A percentile compares a stretch with the other conserved stretches of the same genome.
These are phyloP conservation scores for Anoplius nigerrimus DNA, from an alignment of 2,888 invertebrate genomes.

Conservation along the genomic window DNA sequence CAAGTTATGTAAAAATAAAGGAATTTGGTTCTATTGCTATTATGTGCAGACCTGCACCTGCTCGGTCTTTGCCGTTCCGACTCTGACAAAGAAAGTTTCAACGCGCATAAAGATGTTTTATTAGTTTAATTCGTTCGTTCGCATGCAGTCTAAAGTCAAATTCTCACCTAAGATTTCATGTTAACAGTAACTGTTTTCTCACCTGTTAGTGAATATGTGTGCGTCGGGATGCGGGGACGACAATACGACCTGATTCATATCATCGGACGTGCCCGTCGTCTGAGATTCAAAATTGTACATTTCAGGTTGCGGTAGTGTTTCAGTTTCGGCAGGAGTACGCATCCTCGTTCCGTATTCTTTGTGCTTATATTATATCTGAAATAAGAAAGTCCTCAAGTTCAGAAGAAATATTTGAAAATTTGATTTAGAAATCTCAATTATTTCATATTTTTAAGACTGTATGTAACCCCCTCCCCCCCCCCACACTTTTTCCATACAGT, in stretches of 20 bases:
- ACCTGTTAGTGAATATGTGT: slow-evolving; percentile 70
- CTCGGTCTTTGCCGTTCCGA: too few relatives aligned
- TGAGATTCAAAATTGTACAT: slow-evolving; percentile 63
- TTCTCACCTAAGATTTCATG: not conserved
- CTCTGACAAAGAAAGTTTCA: too few relatives aligned
- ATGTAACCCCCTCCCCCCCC: too few relatives aligned
- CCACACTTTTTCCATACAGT: too few relatives aligned
- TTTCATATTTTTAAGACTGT: too few relatives aligned
- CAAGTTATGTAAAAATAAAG: too few relatives aligned
- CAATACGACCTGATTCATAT: slow-evolving; percentile 62
- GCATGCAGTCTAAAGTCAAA: too few relatives aligned
- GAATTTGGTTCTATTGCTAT: too few relatives aligned
- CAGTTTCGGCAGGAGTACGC: slow-evolving; percentile 69
- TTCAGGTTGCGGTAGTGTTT: slow-evolving; percentile 65
- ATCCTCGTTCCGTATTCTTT: slow-evolving; percentile 44
- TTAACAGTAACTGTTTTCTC: slow-evolving; percentile 24
- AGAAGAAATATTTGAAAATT: not conserved
- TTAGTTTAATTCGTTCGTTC: too few relatives aligned
- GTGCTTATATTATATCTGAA: slow-evolving; percentile 31
- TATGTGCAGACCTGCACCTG: too few relatives aligned
- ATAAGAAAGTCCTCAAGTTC: slow-evolving; percentile 4
- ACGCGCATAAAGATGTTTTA: too few relatives aligned
- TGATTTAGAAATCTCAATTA: too few relatives aligned
- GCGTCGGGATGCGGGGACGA: slow-evolving; percentile 65
- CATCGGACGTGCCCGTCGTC: slow-evolving; percentile 54